Conservation (phyloP, 2,113 vertebrate species). For the Oncorhynchus kisutch region DNA sequence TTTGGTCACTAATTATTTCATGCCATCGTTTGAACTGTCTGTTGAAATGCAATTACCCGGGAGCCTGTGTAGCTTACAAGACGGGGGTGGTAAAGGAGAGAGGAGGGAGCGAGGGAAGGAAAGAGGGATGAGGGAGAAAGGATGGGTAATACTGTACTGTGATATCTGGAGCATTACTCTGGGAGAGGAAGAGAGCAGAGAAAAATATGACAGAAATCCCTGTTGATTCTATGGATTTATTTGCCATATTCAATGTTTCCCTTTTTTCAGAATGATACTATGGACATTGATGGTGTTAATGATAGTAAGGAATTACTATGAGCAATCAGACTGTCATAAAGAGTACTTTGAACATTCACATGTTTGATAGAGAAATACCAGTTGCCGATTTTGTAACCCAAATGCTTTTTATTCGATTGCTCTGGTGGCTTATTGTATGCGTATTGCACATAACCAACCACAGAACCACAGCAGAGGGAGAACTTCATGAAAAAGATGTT, state of each 20-base stretch:
- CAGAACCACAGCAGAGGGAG: too few relatives aligned
- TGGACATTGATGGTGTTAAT: too few relatives aligned
- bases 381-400: too few relatives aligned
- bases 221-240: not conserved
- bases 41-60: constrained; percentile 73
- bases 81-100: constrained; percentile 36
- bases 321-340: not conserved
- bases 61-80: constrained; percentile 59
- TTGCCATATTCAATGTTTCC: not conserved
- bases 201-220: constrained; percentile 13
- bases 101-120: constrained; percentile 26
- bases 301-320: not conserved
- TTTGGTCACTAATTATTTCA: constrained; percentile 70
- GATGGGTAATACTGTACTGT: constrained; percentile 14
- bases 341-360: too few relatives aligned
- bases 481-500: too few relatives aligned
- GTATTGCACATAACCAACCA: too few relatives aligned
- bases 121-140: constrained; percentile 20
- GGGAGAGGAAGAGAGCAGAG: not conserved
- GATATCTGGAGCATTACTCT: constrained; percentile 3
- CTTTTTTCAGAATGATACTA: not conserved
- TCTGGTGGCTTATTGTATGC: too few relatives aligned
- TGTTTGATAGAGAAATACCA: not conserved
- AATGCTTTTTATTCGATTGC: too few relatives aligned
- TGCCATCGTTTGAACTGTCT: constrained; percentile 63